phyloP scores from a whole-genome alignment of 2,113 vertebrate species.

The Chinchilla lanigera region DNA sequence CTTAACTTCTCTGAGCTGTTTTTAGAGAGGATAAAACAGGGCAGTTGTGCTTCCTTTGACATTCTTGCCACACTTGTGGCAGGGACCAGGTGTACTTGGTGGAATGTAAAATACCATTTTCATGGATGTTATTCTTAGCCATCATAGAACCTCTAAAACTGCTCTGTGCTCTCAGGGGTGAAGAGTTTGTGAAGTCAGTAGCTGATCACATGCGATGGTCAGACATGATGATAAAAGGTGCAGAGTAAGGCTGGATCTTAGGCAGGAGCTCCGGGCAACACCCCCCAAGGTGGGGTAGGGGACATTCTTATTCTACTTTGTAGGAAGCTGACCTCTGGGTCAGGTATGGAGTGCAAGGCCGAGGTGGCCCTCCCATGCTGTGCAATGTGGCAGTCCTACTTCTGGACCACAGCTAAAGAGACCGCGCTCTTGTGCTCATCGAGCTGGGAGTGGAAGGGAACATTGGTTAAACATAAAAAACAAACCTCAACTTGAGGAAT shows the following conservation, averaged over 20 bases:
- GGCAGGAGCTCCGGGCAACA: not conserved
- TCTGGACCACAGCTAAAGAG: not conserved
- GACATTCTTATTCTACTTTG: not conserved
- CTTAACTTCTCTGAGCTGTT: not conserved
- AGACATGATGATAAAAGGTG: not conserved
- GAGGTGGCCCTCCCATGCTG: not conserved
- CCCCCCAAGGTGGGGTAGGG: not conserved
- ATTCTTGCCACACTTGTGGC: not conserved
- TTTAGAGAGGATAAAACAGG: not conserved
- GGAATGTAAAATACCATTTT: conserved; percentile 14
- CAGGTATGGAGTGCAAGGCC: not conserved
- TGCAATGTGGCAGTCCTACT: not conserved
- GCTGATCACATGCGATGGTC: not conserved
- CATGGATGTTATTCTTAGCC: not conserved
- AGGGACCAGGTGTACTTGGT: not conserved
- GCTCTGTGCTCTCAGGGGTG: not conserved
- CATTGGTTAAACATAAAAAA: conserved; percentile 58
- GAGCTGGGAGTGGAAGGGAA: not conserved
- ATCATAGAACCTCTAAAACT: not conserved
- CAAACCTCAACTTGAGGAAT: conserved; percentile 67
- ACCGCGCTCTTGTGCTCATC: not conserved
- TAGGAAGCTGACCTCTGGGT: not conserved
- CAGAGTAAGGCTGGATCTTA: not conserved
- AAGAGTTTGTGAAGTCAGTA: not conserved
- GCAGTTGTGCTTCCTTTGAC: not conserved